Percentiles rank a stretch among this genome's conserved stretches.
Evolutionary conservation across 1,140 invertebrate species (phyloP).

Genomic region (Leptonema lineaticorne): DNA sequence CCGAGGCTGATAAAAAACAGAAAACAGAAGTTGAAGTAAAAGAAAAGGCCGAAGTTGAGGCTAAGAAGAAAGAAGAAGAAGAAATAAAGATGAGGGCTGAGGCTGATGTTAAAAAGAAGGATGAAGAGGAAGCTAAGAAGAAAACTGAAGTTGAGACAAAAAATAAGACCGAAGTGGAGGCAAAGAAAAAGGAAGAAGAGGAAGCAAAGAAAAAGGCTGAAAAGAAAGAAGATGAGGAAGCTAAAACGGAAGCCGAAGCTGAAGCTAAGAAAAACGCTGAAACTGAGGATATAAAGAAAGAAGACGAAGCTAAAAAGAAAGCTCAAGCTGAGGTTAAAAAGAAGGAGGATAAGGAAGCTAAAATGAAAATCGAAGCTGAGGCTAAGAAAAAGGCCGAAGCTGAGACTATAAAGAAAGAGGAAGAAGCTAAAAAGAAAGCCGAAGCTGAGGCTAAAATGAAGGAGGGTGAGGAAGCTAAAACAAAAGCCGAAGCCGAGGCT

Average conservation of each 20-base stretch:
- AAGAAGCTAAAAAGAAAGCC: constrained; percentile 27
- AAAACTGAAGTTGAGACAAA: constrained; percentile 14
- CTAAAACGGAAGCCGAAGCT: constrained; percentile 33
- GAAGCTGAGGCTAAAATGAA: constrained; percentile 37
- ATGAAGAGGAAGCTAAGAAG: background rate
- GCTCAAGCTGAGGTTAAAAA: constrained; percentile 35
- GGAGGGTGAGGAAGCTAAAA: constrained; percentile 38
- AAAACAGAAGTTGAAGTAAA: background rate
- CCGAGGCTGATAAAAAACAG: background rate
- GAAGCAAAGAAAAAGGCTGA: constrained; percentile 33
- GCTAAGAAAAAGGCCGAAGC: constrained; percentile 38
- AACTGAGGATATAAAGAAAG: constrained; percentile 35
- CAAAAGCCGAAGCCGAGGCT: constrained; percentile 23
- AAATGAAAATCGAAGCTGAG: constrained; percentile 30
- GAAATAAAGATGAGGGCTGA: constrained; percentile 27
- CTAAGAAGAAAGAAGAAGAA: constrained; percentile 28
- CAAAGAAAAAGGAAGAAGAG: constrained; percentile 24
- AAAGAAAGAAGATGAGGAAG: constrained; percentile 35
- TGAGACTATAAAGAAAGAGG: constrained; percentile 1
- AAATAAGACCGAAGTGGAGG: constrained; percentile 3
- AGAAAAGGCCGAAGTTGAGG: constrained; percentile 22
- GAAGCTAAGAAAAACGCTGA: constrained; percentile 19
- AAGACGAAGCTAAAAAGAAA: constrained; percentile 27
- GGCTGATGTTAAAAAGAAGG: constrained; percentile 15
- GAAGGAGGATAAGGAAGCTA: constrained; percentile 24